Base-by-base conservation (phyloP, 2,888 invertebrate genomes). In the Arge pagana region DNA sequence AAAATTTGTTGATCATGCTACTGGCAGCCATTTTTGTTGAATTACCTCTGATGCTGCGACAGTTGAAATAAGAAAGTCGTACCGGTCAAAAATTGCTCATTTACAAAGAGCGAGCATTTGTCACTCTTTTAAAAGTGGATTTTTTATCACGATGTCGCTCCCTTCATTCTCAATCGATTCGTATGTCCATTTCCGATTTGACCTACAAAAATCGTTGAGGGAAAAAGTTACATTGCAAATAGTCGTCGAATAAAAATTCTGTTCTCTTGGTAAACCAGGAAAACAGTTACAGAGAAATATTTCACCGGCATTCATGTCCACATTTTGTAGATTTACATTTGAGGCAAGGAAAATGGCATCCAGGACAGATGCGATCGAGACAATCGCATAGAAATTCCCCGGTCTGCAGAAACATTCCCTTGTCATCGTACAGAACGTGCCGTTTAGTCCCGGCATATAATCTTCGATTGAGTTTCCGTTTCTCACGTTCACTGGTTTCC, bases 361-460 rank as follows among this genome's bases (percentile, higher is more conserved):
- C 96, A 1, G 83, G 80, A 64, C 96, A 96, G 8, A 80, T 79
- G 30, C 81, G 80, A 61, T 87, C 85, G 58, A 94, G 79, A 68
- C 95, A 96, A 72, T 96, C 96, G 61, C 96, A 96, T 8, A 91
- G 66, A 76, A 95, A 89, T 59, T 82, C 76, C 1, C 86, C 85
- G 19, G 83, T 83, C 11, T 78, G 76, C 16, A 85, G 78, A 58
- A 87, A 80, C 26, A 82, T 77, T 0, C 91, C 91, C 48, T 79
- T 80, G 64, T 87, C 87, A 79, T 93, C 86, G 77, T 90, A 88
- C 31, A 88, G 58, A 49, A 80, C 80, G 56, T 83, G 83, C 23
- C 74, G 78, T 68, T 82, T 83, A 26, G 79, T 80, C 52, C 82
- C 76, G 30, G 78, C 77, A 62, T 80, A 80, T 13, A 83, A 76